Conservation (phyloP, 2,888 invertebrate genomes). For the Carpatolechia fugitivella region DNA sequence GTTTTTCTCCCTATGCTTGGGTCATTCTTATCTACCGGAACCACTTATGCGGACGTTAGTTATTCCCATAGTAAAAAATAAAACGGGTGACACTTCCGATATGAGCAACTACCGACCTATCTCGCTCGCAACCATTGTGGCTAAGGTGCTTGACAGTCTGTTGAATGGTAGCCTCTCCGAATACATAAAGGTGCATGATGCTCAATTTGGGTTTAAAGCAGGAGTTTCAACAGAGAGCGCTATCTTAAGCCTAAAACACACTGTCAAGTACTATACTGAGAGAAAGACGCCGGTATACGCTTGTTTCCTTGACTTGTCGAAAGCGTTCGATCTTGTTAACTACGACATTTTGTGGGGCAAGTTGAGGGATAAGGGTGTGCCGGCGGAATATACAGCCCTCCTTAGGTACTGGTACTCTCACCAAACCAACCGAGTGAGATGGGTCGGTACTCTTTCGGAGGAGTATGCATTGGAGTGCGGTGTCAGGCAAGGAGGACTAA, state of each 20-base stretch:
- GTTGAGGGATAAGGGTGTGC: not conserved
- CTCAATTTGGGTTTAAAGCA: constrained; percentile 12
- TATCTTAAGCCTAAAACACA: constrained; percentile 19
- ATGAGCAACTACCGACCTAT: constrained; percentile 24
- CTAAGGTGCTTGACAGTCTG: constrained; percentile 18
- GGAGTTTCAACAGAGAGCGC: constrained; percentile 20
- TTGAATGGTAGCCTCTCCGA: not conserved
- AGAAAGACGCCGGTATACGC: constrained; percentile 10
- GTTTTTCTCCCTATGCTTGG: not conserved
- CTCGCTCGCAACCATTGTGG: constrained; percentile 24
- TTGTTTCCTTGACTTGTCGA: not conserved
- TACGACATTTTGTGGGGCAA: not conserved
- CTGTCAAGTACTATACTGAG: constrained; percentile 11
- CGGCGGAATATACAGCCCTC: not conserved
- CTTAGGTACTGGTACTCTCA: constrained; percentile 1
- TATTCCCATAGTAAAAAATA: constrained; percentile 21
- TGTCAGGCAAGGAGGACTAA: constrained; percentile 3
- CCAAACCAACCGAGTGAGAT: constrained; percentile 12
- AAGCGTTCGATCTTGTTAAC: not conserved
- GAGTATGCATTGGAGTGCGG: constrained; percentile 13
- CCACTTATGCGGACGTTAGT: not conserved
- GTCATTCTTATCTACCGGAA: not conserved
- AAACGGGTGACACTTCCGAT: constrained; percentile 21
- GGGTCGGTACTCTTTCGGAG: constrained; percentile 6
- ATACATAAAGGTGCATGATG: constrained; percentile 3